Evolutionary conservation across 2,113 vertebrate species (phyloP).

Genomic region (Hemicordylus capensis): DNA sequence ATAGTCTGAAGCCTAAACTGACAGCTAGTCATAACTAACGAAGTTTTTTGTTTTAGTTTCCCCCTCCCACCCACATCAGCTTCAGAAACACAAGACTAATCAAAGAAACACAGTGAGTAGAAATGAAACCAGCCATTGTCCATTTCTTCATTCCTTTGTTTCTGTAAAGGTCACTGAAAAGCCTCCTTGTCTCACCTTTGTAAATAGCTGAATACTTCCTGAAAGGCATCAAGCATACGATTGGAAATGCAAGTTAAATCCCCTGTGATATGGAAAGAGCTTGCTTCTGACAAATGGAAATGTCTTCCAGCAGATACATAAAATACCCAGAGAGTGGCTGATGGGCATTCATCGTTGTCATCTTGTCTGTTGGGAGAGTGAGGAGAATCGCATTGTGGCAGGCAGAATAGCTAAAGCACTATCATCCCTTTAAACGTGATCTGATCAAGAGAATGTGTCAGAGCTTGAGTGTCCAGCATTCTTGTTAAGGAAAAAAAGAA

Average conservation of each 20-base stretch:
- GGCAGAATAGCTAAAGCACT: background rate
- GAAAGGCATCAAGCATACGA: constrained; percentile 1
- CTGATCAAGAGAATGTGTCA: background rate
- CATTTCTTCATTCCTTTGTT: constrained; percentile 25
- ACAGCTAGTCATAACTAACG: constrained; percentile 29
- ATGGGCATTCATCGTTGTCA: constrained; percentile 7
- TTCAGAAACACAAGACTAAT: constrained; percentile 23
- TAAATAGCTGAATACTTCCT: constrained; percentile 49
- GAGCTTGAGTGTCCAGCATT: background rate
- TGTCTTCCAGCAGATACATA: constrained; percentile 9
- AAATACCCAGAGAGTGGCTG: constrained; percentile 13
- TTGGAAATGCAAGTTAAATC: constrained; percentile 26
- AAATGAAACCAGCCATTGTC: constrained; percentile 24
- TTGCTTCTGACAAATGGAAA: constrained; percentile 27
- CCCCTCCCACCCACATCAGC: constrained; percentile 19
- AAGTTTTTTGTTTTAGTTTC: constrained; percentile 29
- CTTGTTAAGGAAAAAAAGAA: background rate
- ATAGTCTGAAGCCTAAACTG: background rate
- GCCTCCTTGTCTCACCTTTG: constrained; percentile 27
- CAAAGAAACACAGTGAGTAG: constrained; percentile 7
- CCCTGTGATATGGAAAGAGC: constrained; percentile 33
- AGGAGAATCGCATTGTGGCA: background rate
- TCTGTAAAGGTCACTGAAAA: constrained; percentile 37
- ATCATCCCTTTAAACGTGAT: background rate
- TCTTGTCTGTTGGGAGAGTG: background rate